Evolutionary conservation across 2,888 invertebrate genomes (phyloP).

Genomic region (Rutpela maculata): DNA sequence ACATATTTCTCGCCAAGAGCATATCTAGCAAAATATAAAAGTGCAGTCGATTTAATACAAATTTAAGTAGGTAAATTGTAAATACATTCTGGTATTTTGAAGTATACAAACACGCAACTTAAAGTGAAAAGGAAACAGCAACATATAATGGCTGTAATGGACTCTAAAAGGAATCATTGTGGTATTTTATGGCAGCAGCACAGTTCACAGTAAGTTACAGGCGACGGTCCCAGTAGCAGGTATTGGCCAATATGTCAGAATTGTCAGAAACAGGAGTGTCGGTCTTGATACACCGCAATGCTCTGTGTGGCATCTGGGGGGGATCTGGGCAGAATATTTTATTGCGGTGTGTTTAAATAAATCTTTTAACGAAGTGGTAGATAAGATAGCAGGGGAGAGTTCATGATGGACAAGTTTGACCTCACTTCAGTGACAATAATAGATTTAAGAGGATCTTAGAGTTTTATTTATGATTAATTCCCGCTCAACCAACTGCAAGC

Average conservation of each 20-base stretch:
- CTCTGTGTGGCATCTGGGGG: constrained; percentile 16
- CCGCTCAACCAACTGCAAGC: no score
- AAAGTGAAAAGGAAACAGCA: constrained; percentile 35
- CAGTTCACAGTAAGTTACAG: constrained; percentile 34
- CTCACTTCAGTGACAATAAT: no score
- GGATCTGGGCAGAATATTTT: constrained; percentile 15
- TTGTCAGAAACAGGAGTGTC: constrained; percentile 43
- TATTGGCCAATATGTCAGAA: constrained; percentile 41
- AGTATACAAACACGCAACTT: constrained; percentile 22
- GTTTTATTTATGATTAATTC: no score
- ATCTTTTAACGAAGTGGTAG: background rate
- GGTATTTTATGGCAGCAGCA: constrained; percentile 45
- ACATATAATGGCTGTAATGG: constrained; percentile 58
- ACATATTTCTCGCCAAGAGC: background rate
- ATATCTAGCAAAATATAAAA: background rate
- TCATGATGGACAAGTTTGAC: no score
- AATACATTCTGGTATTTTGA: constrained; percentile 22
- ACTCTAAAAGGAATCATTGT: constrained; percentile 60
- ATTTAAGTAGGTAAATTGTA: constrained; percentile 36
- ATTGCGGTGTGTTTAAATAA: background rate
- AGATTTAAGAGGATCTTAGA: no score
- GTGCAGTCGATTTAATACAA: background rate
- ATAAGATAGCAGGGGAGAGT: no score
- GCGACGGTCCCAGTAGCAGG: constrained; percentile 37
- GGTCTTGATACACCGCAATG: constrained; percentile 23